Evolutionary conservation across 2,888 invertebrate species (phyloP), one percentile per base, ranked within the genome.

Genomic region (Anoncus sp.): DNA sequence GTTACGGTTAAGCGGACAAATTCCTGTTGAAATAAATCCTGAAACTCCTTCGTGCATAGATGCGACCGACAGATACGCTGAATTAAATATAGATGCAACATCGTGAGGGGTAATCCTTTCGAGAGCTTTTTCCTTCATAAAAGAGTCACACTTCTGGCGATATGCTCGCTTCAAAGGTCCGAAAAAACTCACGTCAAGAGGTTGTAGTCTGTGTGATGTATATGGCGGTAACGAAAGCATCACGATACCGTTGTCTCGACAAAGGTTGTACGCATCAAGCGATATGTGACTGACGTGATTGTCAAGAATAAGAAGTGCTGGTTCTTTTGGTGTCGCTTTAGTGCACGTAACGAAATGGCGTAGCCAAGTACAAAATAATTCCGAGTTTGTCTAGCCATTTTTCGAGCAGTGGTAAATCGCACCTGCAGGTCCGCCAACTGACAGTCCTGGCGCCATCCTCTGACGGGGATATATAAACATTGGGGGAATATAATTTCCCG

Each of bases 401-500:
- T 45, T n/a, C 6, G 45, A 45, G 45, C 6, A 6, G n/a, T n/a
- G 12, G 6, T n/a, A 12, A n/a, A 45, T n/a, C 6, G n/a, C 16
- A n/a, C 45, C 45, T n/a, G n/a, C 6, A n/a, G 45, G 45, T n/a
- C 45, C 45, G 3, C 16, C 16, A n/a, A n/a, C 16, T 16, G 6
- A 12, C 16, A 45, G 16, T 12, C 6, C 6, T n/a, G n/a, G n/a
- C 16, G 12, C 16, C 45, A 45, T 45, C 16, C 45, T 12, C 16
- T 45, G 12, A n/a, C 45, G 12, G 16, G 16, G n/a, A 9, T n/a
- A 45, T 12, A 45, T 45, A 45, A 45, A 45, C 12, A n/a, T n/a
- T 45, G 45, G 45, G 12, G 45, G 45, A n/a, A 45, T n/a, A 16
- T n/a, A 45, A n/a, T 45, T 45, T 45, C 45, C 45, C 6, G 45